phyloP scores from a whole-genome alignment of 2,888 invertebrate genomes.

The Bugulina stolonifera region DNA sequence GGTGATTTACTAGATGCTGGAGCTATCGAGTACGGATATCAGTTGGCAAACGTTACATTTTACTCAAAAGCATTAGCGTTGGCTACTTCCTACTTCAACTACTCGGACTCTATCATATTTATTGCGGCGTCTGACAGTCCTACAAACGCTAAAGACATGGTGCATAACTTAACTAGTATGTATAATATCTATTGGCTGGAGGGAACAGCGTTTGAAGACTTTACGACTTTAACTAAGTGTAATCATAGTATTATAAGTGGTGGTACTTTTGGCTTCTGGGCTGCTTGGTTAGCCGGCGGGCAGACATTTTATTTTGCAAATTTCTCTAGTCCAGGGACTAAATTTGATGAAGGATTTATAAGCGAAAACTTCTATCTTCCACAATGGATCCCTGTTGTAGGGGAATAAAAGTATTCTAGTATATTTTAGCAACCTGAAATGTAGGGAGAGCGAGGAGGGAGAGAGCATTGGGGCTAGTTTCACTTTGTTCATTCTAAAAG shows the following conservation, averaged over 20 bases:
- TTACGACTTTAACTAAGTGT: background rate
- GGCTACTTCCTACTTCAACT: background rate
- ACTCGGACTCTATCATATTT: constrained; percentile 12
- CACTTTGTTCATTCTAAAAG: too few species aligned
- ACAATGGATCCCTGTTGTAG: constrained; percentile 14
- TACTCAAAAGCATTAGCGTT: background rate
- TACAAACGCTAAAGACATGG: background rate
- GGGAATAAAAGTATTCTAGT: too few species aligned
- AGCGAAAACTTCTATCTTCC: background rate
- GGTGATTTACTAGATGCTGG: background rate
- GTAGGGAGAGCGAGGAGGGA: too few species aligned
- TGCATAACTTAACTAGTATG: background rate
- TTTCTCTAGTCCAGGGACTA: constrained; percentile 4
- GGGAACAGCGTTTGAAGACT: constrained; percentile 19
- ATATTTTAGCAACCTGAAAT: too few species aligned
- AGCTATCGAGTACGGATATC: background rate
- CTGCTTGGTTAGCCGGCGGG: constrained; percentile 5
- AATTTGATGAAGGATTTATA: background rate
- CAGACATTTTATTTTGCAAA: constrained; percentile 9
- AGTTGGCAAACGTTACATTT: background rate
- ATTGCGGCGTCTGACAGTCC: background rate
- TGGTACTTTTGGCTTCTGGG: too few species aligned
- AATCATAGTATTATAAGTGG: constrained; percentile 17
- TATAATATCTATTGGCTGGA: constrained; percentile 6
- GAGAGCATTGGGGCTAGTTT: too few species aligned